Conservation (phyloP, 2,888 invertebrate genomes). For the Catocala sponsa region DNA sequence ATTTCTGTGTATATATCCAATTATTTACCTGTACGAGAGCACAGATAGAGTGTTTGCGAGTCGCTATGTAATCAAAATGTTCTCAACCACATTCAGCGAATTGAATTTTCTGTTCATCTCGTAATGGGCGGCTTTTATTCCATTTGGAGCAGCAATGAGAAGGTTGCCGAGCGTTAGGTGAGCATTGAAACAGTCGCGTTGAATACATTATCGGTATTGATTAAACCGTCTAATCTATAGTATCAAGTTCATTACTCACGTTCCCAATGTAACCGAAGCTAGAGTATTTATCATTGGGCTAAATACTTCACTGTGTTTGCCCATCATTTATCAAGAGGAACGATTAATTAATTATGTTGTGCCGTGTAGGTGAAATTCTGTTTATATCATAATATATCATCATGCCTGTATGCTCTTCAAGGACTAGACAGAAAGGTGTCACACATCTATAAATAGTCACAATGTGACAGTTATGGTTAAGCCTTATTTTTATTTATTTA, state of each 20-base stretch:
- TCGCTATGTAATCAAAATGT: constrained; percentile 66
- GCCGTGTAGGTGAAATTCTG: constrained; percentile 1
- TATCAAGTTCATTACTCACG: constrained; percentile 58
- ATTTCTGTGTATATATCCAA: constrained; percentile 58
- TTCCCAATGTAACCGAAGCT: constrained; percentile 42
- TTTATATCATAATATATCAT: not conserved
- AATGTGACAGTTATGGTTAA: too few species aligned
- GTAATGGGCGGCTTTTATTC: constrained; percentile 66
- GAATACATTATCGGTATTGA: constrained; percentile 63
- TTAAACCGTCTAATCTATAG: constrained; percentile 54
- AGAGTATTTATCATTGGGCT: constrained; percentile 48
- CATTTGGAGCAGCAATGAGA: constrained; percentile 43
- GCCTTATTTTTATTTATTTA: too few species aligned
- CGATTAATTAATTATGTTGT: constrained; percentile 31
- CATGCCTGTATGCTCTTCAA: not conserved
- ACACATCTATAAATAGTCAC: not conserved
- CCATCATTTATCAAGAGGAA: constrained; percentile 39
- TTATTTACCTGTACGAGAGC: constrained; percentile 64
- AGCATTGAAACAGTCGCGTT: constrained; percentile 52
- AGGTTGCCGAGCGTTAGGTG: constrained; percentile 43
- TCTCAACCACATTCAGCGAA: constrained; percentile 63
- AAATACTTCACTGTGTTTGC: constrained; percentile 44
- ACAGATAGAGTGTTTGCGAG: constrained; percentile 55
- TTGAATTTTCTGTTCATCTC: constrained; percentile 67
- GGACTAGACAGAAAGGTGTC: not conserved